Percentiles rank a stretch among this genome's conserved stretches.
Conservation (phyloP, 2,888 invertebrate species). For the Nomada hirtipes region DNA sequence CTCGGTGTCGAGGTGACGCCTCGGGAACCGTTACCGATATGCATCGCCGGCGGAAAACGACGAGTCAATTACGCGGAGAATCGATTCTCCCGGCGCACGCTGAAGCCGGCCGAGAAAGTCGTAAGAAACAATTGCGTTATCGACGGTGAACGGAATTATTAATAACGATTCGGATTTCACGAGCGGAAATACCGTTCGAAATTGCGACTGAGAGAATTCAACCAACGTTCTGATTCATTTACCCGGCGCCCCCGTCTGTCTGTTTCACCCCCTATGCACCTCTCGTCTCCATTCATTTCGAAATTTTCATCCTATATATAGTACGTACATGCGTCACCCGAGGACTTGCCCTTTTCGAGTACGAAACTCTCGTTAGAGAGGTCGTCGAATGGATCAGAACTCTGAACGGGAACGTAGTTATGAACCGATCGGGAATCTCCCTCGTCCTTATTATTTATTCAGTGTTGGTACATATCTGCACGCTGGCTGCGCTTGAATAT, state of each 20-base stretch:
- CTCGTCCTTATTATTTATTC: constrained; percentile 68
- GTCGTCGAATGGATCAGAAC: constrained; percentile 56
- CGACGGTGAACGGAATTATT: constrained; percentile 20
- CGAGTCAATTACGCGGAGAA: constrained; percentile 12
- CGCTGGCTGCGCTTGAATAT: constrained; percentile 66
- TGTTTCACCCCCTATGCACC: neutral
- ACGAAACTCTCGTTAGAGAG: constrained; percentile 60
- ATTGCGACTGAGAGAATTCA: constrained; percentile 4
- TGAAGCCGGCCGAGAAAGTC: neutral
- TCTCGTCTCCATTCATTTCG: constrained; percentile 41
- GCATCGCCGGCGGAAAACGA: neutral
- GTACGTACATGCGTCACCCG: neutral
- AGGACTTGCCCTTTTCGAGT: constrained; percentile 40
- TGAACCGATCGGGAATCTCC: constrained; percentile 66
- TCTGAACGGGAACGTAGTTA: constrained; percentile 62
- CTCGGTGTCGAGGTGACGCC: neutral
- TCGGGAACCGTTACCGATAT: neutral
- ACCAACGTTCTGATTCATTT: constrained; percentile 34
- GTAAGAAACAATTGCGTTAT: constrained; percentile 22
- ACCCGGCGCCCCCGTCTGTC: neutral
- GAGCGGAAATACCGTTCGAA: neutral
- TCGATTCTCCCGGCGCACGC: neutral
- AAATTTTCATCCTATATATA: constrained; percentile 43
- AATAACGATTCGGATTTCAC: constrained; percentile 4
- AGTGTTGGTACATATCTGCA: constrained; percentile 63